Base-by-base conservation (phyloP, 2,888 invertebrate species). In the Eristalis pertinax region DNA sequence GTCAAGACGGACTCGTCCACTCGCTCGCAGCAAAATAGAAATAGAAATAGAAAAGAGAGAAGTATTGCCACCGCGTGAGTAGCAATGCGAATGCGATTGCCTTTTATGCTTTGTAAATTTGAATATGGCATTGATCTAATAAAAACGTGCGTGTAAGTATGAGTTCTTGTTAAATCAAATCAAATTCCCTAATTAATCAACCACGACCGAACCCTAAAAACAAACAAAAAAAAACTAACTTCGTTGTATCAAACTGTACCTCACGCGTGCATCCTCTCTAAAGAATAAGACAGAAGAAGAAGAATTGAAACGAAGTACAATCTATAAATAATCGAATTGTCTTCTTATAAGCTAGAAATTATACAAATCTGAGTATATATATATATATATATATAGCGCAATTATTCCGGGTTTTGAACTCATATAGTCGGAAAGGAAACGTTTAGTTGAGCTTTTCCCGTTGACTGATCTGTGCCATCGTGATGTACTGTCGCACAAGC, bases 401-500 rank as follows among this genome's bases (percentile, higher is more conserved):
- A n/a, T 68, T 74, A 69, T 69, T 60, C 75, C 11, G 50, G 73
- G 11, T 11, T 24, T 78, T 83, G 78, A 77, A 72, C 73, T 85
- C 68, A 64, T 32, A n/a, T 38, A 15, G 8, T 64, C 62, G 4
- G 35, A 62, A 35, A 63, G 41, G 38, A 24, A 2, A 5, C 4
- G 60, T 26, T 63, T 68, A 84, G 63, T 84, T 84, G 32, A 84
- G 90, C 82, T 92, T 91, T 81, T 93, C 93, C 75, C 93, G 90
- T 89, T 93, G 93, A 90, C 92, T 92, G 89, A 93, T 92, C 92
- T 96, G 96, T 91, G 97, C 97, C 94, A 99, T 96, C 91, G 97
- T 98, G 92, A 99, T 98, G 94, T 99, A 99, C 93, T 99, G 99
- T 38, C 98, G 95, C 91, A 99, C 98, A 90, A 99, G 95, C 89